Evolutionary conservation across 2,797 vertebrate species (phyloP).

Genomic region (Oreochromis grahami): DNA sequence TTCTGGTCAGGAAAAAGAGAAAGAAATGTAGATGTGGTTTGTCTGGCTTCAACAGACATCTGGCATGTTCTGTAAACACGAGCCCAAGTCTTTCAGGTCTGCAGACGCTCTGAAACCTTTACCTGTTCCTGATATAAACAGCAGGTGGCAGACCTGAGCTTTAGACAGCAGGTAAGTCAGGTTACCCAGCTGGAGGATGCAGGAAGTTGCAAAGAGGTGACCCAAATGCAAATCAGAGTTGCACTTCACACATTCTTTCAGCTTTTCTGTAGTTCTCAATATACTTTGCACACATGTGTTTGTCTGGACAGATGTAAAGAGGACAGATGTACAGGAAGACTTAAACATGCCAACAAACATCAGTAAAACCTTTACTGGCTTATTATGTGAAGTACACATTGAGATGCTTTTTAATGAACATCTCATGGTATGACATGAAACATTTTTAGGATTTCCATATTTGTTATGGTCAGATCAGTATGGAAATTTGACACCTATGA

Average conservation of each 20-base stretch:
- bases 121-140: slow-evolving; percentile 60
- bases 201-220: not conserved
- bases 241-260: not conserved
- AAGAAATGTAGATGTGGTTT: not conserved
- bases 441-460: fast-evolving
- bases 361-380: not conserved
- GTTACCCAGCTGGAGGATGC: not conserved
- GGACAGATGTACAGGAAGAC: fast-evolving
- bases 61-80: not conserved
- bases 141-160: slow-evolving; percentile 76
- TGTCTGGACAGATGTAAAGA: not conserved
- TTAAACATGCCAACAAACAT: not conserved
- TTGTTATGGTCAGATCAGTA: not conserved
- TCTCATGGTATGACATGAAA: not conserved
- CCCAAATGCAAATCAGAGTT: not conserved
- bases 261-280: not conserved
- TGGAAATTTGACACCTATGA: not conserved
- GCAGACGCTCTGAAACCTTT: not conserved
- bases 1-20: not conserved
- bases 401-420: not conserved
- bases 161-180: slow-evolving; percentile 47
- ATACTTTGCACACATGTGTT: not conserved
- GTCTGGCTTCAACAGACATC: not conserved
- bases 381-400: not conserved
- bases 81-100: not conserved